Evolutionary conservation across 2,113 vertebrate genomes (phyloP), one percentile per base, ranked within the genome.

Genomic region (Oxyruncus cristatus): DNA sequence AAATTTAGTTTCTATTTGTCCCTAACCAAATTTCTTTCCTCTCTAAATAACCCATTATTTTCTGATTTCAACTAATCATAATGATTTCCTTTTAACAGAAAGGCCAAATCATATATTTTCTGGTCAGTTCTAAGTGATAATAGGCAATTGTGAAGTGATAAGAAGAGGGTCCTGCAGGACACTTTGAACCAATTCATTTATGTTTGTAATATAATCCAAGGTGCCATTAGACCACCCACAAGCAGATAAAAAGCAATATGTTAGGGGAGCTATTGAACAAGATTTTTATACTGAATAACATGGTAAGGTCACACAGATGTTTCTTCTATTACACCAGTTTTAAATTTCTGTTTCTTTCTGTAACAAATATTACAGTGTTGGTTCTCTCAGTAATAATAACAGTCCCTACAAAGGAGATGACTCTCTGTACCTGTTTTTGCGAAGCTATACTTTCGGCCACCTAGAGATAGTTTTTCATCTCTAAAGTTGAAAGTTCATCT

Each of bases 181-280:
- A 62, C 68, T 96, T 91, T 94, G 30, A 81, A 93, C 26, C 2
- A 91, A 68, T 81, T 27, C 20, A 37, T 86, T 26, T 72, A 84
- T 32, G 61, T 80, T 88, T 85, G 78, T 74, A 93, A 75, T 55
- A 77, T 35, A 95, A 94, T 85, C 83, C 79, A 65, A 92, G 63
- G 27, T 74, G 42, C 65, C 1, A 6, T 49, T 92, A 84, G 95
- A 93, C 90, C 93, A 95, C 95, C 85, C 85, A 88, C 70, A 78
- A 72, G 37, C 66, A 95, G 91, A 95, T 96, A 93, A 95, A 75
- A 81, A 84, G 3, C 59, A 92, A 24, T 67, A 73, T 53, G 78
- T 77, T 84, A 53, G 28, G 23, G 56, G 37, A 94, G 12, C 15
- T 92, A 42, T 75, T 75, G 61, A 87, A 77, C 28, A 72, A 44